These are phyloP conservation scores for Agrenia bidenticulata DNA, from an alignment of 2,888 invertebrate genomes.

Conservation along the genomic window DNA sequence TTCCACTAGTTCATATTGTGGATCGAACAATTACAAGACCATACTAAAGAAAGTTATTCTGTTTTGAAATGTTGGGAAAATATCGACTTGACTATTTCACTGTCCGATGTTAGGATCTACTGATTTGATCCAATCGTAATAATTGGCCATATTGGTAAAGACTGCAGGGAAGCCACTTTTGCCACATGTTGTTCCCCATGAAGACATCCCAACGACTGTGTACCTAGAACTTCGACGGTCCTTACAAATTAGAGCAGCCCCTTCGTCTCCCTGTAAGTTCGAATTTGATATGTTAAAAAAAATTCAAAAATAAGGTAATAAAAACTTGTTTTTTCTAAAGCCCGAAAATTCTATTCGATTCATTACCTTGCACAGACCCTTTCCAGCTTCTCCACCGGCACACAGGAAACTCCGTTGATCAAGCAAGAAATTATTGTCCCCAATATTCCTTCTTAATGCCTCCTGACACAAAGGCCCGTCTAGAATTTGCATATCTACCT, in stretches of 20 bases:
- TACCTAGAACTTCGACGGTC: conserved; percentile 43
- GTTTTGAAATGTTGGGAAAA: no score
- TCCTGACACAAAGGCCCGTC: conserved; percentile 46
- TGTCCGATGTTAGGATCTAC: conserved; percentile 48
- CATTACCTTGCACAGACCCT: conserved; percentile 50
- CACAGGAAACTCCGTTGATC: conserved; percentile 49
- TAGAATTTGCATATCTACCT: conserved; percentile 49
- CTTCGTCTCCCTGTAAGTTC: conserved; percentile 50
- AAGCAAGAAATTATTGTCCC: conserved; percentile 47
- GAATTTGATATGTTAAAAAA: no score
- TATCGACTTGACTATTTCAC: no score
- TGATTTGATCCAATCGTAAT: conserved; percentile 51
- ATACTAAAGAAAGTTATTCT: no score
- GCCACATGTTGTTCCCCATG: conserved; percentile 51
- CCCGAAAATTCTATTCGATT: neutral
- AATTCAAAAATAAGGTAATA: conserved; percentile 18
- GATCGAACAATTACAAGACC: no score
- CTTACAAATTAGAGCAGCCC: conserved; percentile 51
- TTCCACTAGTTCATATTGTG: no score
- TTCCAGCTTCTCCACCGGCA: conserved; percentile 51
- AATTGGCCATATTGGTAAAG: conserved; percentile 48
- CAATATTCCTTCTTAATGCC: conserved; percentile 45
- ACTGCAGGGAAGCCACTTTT: conserved; percentile 49
- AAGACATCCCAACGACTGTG: conserved; percentile 47
- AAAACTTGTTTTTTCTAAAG: neutral